Conservation (phyloP, 2,113 vertebrate species). For the Tyto alba region DNA sequence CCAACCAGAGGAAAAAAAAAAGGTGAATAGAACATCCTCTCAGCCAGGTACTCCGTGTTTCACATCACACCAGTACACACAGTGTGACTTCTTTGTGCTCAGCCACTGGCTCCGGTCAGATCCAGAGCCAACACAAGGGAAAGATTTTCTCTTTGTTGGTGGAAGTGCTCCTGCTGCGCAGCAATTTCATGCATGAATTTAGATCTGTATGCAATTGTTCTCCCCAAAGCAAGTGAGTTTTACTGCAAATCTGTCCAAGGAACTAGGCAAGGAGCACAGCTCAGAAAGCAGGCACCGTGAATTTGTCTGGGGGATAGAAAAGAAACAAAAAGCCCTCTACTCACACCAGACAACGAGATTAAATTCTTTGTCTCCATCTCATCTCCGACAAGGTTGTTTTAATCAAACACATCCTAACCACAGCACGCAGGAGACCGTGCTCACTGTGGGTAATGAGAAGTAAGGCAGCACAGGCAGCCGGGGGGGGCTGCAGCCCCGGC, state of each 20-base stretch:
- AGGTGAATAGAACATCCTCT: neutral
- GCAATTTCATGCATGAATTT: neutral
- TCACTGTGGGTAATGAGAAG: neutral
- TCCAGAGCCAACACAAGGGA: neutral
- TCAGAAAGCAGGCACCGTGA: fast-evolving
- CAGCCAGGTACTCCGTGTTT: neutral
- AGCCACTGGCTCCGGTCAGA: fast-evolving
- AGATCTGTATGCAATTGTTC: neutral
- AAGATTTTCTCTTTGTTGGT: neutral
- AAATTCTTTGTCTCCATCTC: neutral
- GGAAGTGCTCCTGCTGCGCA: neutral
- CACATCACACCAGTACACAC: neutral
- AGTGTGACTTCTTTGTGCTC: neutral
- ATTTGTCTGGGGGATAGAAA: neutral
- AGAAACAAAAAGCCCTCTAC: neutral
- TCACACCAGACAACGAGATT: neutral
- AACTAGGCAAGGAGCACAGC: neutral
- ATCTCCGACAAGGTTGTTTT: neutral
- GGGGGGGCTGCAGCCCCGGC: neutral
- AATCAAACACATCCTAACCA: neutral
- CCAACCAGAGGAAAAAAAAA: neutral
- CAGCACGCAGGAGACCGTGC: neutral
- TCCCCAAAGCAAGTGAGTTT: neutral
- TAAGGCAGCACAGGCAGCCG: neutral
- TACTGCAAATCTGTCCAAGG: neutral